phyloP scores from a whole-genome alignment of 2,113 vertebrate genomes.

The Heloderma charlesbogerti region DNA sequence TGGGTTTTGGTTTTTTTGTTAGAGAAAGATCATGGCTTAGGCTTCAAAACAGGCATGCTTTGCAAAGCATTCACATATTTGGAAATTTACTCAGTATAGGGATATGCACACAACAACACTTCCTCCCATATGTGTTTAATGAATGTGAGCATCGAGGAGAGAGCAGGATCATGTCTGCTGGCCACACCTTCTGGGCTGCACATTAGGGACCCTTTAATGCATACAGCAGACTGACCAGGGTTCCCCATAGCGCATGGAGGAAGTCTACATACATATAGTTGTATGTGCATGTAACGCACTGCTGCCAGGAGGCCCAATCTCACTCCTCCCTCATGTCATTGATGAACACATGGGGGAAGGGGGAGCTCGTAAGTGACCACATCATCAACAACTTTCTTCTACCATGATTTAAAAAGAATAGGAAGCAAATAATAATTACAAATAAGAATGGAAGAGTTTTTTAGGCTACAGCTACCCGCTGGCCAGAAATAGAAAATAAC shows the following conservation, averaged over 20 bases:
- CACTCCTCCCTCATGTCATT: not conserved
- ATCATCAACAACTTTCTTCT: not conserved
- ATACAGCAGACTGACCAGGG: not conserved
- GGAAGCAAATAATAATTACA: not conserved
- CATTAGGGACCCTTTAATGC: not conserved
- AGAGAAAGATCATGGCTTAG: conserved; percentile 24
- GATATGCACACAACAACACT: no score
- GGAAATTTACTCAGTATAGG: conserved; percentile 10
- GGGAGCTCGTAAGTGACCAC: not conserved
- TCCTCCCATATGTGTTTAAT: not conserved
- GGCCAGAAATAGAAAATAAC: not conserved
- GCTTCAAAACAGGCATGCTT: not conserved
- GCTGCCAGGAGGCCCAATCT: not conserved
- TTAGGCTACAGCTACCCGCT: not conserved
- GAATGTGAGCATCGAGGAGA: not conserved
- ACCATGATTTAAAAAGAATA: not conserved
- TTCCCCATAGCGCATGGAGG: not conserved
- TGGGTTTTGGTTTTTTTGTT: conserved; percentile 38
- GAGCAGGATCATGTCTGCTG: not conserved
- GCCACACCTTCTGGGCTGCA: not conserved
- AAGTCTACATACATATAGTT: not conserved
- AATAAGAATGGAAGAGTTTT: not conserved
- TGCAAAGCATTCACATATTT: conserved; percentile 6
- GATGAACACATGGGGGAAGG: not conserved
- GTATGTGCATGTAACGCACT: no score